Base-by-base conservation (phyloP, 2,113 vertebrate species). In the Oenanthe oenanthe region DNA sequence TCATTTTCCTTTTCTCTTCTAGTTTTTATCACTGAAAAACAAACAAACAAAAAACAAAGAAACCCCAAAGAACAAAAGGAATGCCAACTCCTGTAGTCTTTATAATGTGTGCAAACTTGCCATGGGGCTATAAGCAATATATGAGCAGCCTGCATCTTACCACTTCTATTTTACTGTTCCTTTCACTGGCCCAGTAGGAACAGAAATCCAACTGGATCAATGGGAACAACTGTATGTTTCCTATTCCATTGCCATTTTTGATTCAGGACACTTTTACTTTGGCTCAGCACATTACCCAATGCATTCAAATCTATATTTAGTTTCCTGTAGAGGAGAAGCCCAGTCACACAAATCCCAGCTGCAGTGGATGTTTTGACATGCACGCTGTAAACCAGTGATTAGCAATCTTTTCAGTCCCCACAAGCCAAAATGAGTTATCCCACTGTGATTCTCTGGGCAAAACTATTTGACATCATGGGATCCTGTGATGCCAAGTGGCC, bases 381-480 rank as follows among this genome's bases (percentile, higher is more conserved):
- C 79, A 85, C 3, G 8, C 77, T 76, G 58, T 57, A 85, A 89
- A 70, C 2, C 58, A 74, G 85, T 56, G 88, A 83, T 92, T 62
- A 76, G 45, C 47, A 68, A 74, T 29, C 20, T 72, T 57, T 85
- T 32, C 26, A 60, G 87, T n/a, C 45, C 57, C 58, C 77, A 93
- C 87, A 70, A 89, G 85, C 88, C 81, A 77, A 53, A 57, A 11
- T 88, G 85, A 58, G 51, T 89, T 93, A 18, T 87, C 80, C 91
- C 82, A 20, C 89, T 71, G 78, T 26, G 92, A 74, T 74, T 36
- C 36, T 88, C 78, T 19, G 61, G 42, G 56, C 90, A 89, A 61
- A 54, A 45, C 17, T 34, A 0, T 34, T 70, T 92, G 90, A 90
- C 80, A 74, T 60, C 40, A 19, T 21, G 77, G 91, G 54, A 81